Base-by-base conservation (phyloP, 1,140 invertebrate species). In the Nymphalis io region DNA sequence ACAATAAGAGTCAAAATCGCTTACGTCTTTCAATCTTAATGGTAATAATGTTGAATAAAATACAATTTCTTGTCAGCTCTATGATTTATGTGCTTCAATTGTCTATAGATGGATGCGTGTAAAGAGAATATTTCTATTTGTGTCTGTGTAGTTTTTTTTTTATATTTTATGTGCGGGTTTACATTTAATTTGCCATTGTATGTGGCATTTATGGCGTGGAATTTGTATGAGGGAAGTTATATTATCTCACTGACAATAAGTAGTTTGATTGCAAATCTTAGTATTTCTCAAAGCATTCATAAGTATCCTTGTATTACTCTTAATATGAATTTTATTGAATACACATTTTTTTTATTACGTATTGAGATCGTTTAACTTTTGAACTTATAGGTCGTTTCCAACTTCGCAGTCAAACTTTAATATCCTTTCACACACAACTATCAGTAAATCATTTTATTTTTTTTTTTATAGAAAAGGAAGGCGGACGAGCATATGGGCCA, bases 141-240 rank as follows among this genome's bases (percentile, higher is more conserved):
- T 84, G 74, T 74, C 62, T 63, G 63, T 70, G 70, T 62, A 23
- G 67, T 71, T 74, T 74, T 82, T 84, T 85, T 83, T 82, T 80
- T 85, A 76, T 73, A 81, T 85, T 81, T 84, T 83, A 82, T 79
- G 83, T 82, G 75, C 79, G 82, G 82, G 81, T 84, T 82, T 82
- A 84, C 80, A 82, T 89, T 88, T 88, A 87, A 91, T 89, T 88
- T 87, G 80, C 77, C 72, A 89, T 89, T 88, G 85, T 88, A 53
- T 77, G 69, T 82, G 82, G 81, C 80, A 82, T 89, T 90, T 87
- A 89, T 84, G 76, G 79, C 73, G 60, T 68, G 51, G 69, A 65
- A 81, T 87, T 84, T 90, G 82, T 87, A 81, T 72, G 67, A 85
- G 85, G 77, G 74, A 74, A 73, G 80, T 62, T n/a, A n/a, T n/a